These are phyloP conservation scores for Asteroscopus sphinx DNA, from an alignment of 2,888 invertebrate species.

Conservation along the genomic window DNA sequence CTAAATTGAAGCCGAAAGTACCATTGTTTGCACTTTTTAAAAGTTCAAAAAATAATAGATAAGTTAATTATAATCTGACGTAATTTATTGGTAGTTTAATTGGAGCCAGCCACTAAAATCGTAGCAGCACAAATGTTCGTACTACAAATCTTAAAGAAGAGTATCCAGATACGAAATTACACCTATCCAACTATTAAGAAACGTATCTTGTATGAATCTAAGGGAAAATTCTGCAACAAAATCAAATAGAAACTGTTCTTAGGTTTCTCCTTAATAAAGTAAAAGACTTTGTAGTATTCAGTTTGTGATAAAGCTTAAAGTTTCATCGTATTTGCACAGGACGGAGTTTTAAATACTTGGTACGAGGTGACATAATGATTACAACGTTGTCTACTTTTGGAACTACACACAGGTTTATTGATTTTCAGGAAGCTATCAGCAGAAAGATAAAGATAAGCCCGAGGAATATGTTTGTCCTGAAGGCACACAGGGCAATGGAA, in stretches of 20 bases:
- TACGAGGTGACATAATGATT: slow-evolving; percentile 28
- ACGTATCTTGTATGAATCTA: slow-evolving; percentile 38
- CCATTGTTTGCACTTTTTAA: slow-evolving; percentile 26
- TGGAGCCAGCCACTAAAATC: background rate
- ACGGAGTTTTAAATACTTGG: slow-evolving; percentile 43
- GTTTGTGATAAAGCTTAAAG: slow-evolving; percentile 26
- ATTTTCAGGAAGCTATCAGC: slow-evolving; percentile 81
- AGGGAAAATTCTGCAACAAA: slow-evolving; percentile 37
- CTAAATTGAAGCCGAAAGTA: slow-evolving; percentile 42
- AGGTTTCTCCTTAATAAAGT: slow-evolving; percentile 47
- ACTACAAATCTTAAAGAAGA: slow-evolving; percentile 4
- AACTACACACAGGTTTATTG: slow-evolving; percentile 31
- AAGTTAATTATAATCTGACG: background rate
- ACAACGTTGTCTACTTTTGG: slow-evolving; percentile 5
- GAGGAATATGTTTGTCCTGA: slow-evolving; percentile 95
- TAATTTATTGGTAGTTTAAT: slow-evolving; percentile 10
- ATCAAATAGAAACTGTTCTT: slow-evolving; percentile 50
- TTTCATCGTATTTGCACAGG: slow-evolving; percentile 34
- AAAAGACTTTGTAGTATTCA: slow-evolving; percentile 40
- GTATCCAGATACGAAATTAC: slow-evolving; percentile 6
- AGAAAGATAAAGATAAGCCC: slow-evolving; percentile 88
- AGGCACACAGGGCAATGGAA: slow-evolving; percentile 94
- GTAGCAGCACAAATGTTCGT: background rate
- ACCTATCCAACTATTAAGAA: slow-evolving; percentile 31
- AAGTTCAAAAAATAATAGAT: slow-evolving; percentile 12